Evolutionary conservation across 30 jellyfish, hydroid and myxozoan species (phyloP), one percentile per base, ranked within the genome.

Genomic region (Catostylus mosaicus): DNA sequence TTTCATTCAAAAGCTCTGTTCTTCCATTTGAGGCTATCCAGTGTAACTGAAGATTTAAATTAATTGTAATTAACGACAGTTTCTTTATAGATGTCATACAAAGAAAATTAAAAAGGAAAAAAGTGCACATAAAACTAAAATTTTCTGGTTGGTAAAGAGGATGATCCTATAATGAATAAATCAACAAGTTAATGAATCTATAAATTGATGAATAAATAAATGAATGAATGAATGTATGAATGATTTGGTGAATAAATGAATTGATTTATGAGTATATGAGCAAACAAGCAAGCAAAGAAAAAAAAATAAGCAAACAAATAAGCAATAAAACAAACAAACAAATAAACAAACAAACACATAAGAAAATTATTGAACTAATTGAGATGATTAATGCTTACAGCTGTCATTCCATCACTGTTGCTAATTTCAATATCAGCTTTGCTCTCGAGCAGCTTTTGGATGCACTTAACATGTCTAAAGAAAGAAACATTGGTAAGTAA

Each of bases 11-110:
- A n/a, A 92, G 80, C 50, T 92, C 98, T 0, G 97, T 75, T 80
- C 98, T 72, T 32, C 98, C 98, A 86, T 92, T 92, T 52, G 98
- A 84, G 32, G 98, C 95, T 16, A 92, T 57, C 98, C 98, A 92
- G 48, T 92, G 98, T 35, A 92, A 54, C 98, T 92, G 38, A 59
- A 59, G 19, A 43, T n/a, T n/a, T n/a, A n/a, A n/a, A n/a, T n/a
- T n/a, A n/a, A n/a, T n/a, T n/a, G n/a, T n/a, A n/a, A n/a, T n/a
- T n/a, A n/a, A n/a, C n/a, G n/a, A n/a, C n/a, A n/a, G n/a, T n/a
- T n/a, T n/a, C n/a, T n/a, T n/a, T n/a, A n/a, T n/a, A n/a, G n/a
- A n/a, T n/a, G n/a, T n/a, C n/a, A n/a, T n/a, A n/a, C n/a, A n/a
- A n/a, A n/a, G n/a, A n/a, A n/a, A n/a, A n/a, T n/a, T n/a, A n/a